These are phyloP conservation scores for Hapalemur alaotrensis DNA, from an alignment of 2,797 vertebrate genomes.

Conservation along the genomic window DNA sequence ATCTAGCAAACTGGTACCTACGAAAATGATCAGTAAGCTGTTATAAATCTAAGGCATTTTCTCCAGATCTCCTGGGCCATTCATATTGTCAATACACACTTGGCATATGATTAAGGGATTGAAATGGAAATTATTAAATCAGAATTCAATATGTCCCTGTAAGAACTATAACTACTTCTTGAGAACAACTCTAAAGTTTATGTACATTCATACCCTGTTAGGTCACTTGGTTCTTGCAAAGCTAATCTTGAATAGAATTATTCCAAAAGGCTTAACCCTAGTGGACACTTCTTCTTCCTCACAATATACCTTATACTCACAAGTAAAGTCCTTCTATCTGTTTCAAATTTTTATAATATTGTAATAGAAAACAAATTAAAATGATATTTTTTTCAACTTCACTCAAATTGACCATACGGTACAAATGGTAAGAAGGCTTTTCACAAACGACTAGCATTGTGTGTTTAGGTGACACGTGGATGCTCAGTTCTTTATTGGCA, in stretches of 20 bases:
- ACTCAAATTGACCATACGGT: no score
- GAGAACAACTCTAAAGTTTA: not conserved
- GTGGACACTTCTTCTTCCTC: not conserved
- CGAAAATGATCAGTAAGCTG: not conserved
- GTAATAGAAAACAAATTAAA: not conserved
- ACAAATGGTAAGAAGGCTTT: not conserved
- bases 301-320: fast-evolving
- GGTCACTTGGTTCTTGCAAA: not conserved
- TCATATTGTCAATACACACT: not conserved
- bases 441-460: not conserved
- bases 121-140: not conserved
- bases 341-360: not conserved
- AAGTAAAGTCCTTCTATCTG: fast-evolving
- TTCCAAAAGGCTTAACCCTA: no score
- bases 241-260: not conserved
- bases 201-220: no score
- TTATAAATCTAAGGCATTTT: not conserved
- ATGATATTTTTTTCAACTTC: not conserved
- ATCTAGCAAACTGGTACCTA: not conserved
- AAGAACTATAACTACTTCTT: not conserved
- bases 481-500: not conserved
- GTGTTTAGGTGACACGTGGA: no score
- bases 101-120: not conserved
- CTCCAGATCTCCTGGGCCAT: not conserved
- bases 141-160: not conserved